Base-by-base conservation (phyloP, 2,797 vertebrate species). In the Spea hammondii region DNA sequence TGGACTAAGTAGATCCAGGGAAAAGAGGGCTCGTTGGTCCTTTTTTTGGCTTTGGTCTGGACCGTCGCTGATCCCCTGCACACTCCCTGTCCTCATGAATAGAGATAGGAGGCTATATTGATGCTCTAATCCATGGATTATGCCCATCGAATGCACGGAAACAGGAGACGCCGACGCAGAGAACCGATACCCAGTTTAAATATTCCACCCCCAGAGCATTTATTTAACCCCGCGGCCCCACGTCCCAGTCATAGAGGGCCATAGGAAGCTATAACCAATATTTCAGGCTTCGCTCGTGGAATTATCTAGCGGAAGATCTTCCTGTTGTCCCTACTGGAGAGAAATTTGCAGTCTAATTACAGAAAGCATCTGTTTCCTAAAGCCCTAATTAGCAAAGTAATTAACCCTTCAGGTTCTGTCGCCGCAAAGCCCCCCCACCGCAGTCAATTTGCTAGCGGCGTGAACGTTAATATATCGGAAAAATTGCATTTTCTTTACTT, bases 41-140 rank as follows among this genome's bases (percentile, higher is more conserved):
- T 32, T 32, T 32, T 32, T 32, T 32, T 32, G 32, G 48, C 48
- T n/a, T 8, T 7, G 70, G 59, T 47, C 67, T 14, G 11, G 64
- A 77, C 69, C 54, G 62, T 32, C 65, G 11, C 50, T 80, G 67
- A 76, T 80, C 79, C 74, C 64, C 62, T 66, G 59, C 60, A 72
- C 11, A 64, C 79, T 50, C 55, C 13, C 17, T 70, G 51, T 81
- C 48, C 4, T 48, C 79, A 77, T 77, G 74, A 80, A 80, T 76
- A 76, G 67, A 76, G 68, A 54, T 55, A 72, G 74, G 57, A 62
- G 69, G 53, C 14, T 59, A 77, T 77, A 77, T 72, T 72, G 74
- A 72, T 62, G 60, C 69, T 68, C 14, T 81, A 77, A 81, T 77
- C 79, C 74, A 45, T 64, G 68, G 74, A 77, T 72, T 77, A 81